Base-by-base conservation (phyloP, 2,797 vertebrate species). In the Thripadectes ignobilis region DNA sequence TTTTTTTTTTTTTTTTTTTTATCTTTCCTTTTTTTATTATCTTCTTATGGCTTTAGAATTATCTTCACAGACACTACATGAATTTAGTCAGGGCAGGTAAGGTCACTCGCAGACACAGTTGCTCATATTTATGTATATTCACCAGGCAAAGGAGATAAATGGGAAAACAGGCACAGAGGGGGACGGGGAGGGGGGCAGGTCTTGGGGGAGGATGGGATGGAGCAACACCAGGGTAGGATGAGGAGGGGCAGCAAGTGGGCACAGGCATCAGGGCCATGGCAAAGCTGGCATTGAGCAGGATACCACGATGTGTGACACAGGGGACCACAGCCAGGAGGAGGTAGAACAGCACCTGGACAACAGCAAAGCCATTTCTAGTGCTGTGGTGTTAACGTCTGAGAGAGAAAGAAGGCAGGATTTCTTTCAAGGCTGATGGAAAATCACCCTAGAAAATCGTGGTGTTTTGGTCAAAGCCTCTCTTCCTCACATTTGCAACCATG, bases 1-100 rank as follows among this genome's bases (percentile, higher is more conserved):
- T 88, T 72, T 66, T 82, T 80, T 80, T 38, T 39, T 39, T 39
- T 90, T 62, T 80, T 62, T 93, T 92, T 95, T 92, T 96, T 68
- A 85, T 96, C 80, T 97, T 95, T 74, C 78, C 41, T 81, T 92
- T 86, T 88, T 88, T 96, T 97, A 97, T 98, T 98, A 97, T 98
- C 97, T 98, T 97, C 96, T 98, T 98, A 98, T 96, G 96, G 97
- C 96, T 97, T 97, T 96, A 95, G 97, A 98, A 98, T 98, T 97
- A 98, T 98, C 98, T 98, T 95, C 97, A 90, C 97, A 96, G 98
- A 97, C 97, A 97, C 97, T 94, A 97, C 96, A 97, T 97, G 97
- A 97, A 97, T 97, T 98, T 97, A 97, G 97, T 97, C 94, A 97
- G 97, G 97, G 97, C 97, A 97, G 97, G 96, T 96, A 96, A 97